Percentiles rank a stretch among this genome's conserved stretches.
Conservation (phyloP, 2,797 vertebrate genomes). For the Liasis olivaceus region DNA sequence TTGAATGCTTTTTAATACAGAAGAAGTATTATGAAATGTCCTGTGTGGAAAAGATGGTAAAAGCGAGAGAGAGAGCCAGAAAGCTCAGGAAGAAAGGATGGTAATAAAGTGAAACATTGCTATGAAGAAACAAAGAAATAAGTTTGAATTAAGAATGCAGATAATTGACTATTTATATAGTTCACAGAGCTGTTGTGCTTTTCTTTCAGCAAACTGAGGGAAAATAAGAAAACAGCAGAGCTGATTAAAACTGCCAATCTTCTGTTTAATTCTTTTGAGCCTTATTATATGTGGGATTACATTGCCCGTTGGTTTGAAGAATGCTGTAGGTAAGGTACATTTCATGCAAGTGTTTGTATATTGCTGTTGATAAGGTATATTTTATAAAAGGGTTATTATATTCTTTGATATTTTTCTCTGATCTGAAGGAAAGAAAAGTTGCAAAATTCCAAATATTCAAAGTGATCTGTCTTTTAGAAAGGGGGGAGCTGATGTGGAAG, state of each 20-base stretch:
- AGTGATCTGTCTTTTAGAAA: neutral
- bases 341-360: neutral
- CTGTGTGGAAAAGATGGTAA: constrained; percentile 9
- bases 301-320: constrained; percentile 98
- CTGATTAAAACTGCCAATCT: constrained; percentile 99
- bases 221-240: constrained; percentile 98
- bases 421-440: neutral
- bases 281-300: constrained; percentile 99
- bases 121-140: neutral
- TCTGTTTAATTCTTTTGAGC: constrained; percentile 98
- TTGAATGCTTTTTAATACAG: neutral
- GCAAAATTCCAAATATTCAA: neutral
- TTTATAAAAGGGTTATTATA: neutral
- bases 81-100: neutral
- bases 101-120: neutral
- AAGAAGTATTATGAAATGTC: neutral
- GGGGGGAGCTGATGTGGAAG: neutral
- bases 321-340: constrained; percentile 88
- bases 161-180: neutral
- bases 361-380: neutral
- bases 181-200: neutral
- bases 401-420: neutral
- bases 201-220: constrained; percentile 88
- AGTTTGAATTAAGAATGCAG: neutral
- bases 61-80: neutral